A percentile compares a stretch with the other conserved stretches of the same genome.
phyloP scores from a whole-genome alignment of 2,113 vertebrate genomes.

The Rhabdornis inornatus region DNA sequence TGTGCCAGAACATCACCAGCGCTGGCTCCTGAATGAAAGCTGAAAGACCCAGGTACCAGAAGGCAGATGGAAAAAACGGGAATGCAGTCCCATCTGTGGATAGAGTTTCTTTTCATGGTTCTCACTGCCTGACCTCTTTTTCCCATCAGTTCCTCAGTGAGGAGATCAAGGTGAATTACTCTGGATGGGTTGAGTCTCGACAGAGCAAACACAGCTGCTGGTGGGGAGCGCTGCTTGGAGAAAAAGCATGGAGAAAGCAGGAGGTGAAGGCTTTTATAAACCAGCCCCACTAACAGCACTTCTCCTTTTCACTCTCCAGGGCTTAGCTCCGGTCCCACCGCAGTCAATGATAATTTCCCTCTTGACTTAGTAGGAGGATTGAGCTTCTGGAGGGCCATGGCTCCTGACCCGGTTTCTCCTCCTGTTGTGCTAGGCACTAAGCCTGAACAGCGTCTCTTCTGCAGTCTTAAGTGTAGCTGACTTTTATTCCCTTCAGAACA shows the following conservation, averaged over 20 bases:
- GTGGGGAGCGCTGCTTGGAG: neutral
- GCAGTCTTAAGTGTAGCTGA: neutral
- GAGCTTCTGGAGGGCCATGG: slow-evolving; percentile 23
- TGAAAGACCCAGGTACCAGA: neutral
- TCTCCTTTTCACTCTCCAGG: neutral
- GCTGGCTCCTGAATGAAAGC: neutral
- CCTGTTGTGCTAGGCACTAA: slow-evolving; percentile 42
- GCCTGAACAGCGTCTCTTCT: slow-evolving; percentile 35
- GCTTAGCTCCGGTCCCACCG: neutral
- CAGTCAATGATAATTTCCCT: slow-evolving; percentile 37
- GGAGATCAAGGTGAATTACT: slow-evolving; percentile 17
- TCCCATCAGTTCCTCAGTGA: neutral
- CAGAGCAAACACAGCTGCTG: slow-evolving; percentile 41
- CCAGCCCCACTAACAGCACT: neutral
- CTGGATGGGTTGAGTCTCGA: neutral
- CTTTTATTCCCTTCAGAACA: slow-evolving; percentile 31
- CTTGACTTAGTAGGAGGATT: neutral
- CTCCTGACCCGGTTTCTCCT: slow-evolving; percentile 25
- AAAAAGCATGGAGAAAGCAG: neutral
- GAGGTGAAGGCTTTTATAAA: neutral
- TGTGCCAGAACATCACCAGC: neutral
- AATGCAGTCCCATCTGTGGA: neutral
- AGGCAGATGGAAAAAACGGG: neutral
- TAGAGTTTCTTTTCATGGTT: slow-evolving; percentile 28
- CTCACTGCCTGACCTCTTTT: neutral